Evolutionary conservation across 2,113 vertebrate species (phyloP), one percentile per base, ranked within the genome.

Genomic region (Cyanocitta stelleri): DNA sequence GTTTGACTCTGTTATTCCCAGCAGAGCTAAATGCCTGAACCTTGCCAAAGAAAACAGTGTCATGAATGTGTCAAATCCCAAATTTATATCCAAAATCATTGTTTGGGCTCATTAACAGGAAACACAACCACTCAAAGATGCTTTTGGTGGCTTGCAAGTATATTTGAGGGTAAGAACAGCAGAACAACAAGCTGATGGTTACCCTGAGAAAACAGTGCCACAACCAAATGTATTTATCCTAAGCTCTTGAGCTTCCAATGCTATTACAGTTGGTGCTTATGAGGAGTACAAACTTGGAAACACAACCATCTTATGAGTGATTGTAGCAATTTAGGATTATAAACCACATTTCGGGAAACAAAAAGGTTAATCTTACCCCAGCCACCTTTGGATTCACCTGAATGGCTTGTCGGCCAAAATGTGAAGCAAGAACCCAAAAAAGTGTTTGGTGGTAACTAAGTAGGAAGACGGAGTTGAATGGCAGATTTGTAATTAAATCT

Each of bases 21-120:
- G 90, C 24, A 62, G 76, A 95, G 58, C 69, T 95, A 95, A 95
- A 96, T 33, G 86, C 39, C 75, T 51, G 48, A 88, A 33, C 74
- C 44, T 62, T 91, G 84, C 58, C 96, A 95, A 64, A 90, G 61
- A 93, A 95, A 88, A 76, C 54, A 41, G 81, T 74, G 61, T 81
- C 51, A 69, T 16, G 51, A 58, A 86, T 27, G 15, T 71, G 73
- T 87, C 74, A 74, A 82, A 87, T 58, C 72, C 84, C 85, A 96
- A 92, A n/a, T 74, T 69, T 51, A 52, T 48, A 76, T 63, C 85
- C 43, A 30, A 95, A 93, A 43, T 89, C 48, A 48, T 51, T 55
- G 56, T 89, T 89, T 51, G 13, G 49, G 46, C 37, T 87, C 83
- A 90, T 81, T 93, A 92, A 84, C 22, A 86, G 51, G 78, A 96